Percentiles rank a stretch among this genome's conserved stretches.
Conservation (phyloP, 1,140 invertebrate species). For the Rhyzopertha dominica region DNA sequence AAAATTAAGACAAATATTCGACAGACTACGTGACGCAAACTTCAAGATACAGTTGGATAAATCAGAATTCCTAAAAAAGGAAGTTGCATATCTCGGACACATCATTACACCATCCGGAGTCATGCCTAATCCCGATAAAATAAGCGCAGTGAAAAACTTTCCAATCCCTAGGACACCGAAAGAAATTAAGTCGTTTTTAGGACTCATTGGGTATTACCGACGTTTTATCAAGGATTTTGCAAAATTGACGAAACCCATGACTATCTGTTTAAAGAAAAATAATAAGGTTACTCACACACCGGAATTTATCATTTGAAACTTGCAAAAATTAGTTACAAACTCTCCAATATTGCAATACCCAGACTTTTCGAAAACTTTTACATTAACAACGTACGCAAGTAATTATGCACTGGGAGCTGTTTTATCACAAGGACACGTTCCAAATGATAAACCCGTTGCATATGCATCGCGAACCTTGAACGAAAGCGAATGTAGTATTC, state of each 20-base stretch:
- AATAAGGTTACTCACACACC: slow-evolving; percentile 1
- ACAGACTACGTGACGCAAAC: slow-evolving; percentile 20
- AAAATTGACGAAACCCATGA: slow-evolving; percentile 22
- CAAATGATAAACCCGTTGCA: too few relatives aligned
- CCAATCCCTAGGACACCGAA: slow-evolving; percentile 25
- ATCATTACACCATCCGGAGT: slow-evolving; percentile 23
- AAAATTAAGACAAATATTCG: slow-evolving; percentile 34
- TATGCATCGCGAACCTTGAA: too few relatives aligned
- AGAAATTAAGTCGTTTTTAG: slow-evolving; percentile 31
- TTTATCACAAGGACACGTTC: slow-evolving; percentile 17
- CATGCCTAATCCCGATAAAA: slow-evolving; percentile 26
- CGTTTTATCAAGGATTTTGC: slow-evolving; percentile 25
- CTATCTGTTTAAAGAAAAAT: slow-evolving; percentile 16
- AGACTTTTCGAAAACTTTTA: slow-evolving; percentile 38
- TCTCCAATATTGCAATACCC: slow-evolving; percentile 36
- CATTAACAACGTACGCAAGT: slow-evolving; percentile 41
- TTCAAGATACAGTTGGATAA: slow-evolving; percentile 25
- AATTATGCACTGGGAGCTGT: slow-evolving; percentile 39
- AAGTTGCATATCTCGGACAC: slow-evolving; percentile 30
- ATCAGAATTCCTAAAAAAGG: slow-evolving; percentile 30
- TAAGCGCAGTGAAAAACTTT: slow-evolving; percentile 22
- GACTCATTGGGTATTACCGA: too few relatives aligned
- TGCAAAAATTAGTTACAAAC: slow-evolving; percentile 8
- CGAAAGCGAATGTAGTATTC: slow-evolving; percentile 35
- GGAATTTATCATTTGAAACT: slow-evolving; percentile 10